Percentiles rank a stretch among this genome's conserved stretches.
These are phyloP conservation scores for Botia almorhae DNA, from an alignment of 2,797 vertebrate genomes.

Conservation along the genomic window DNA sequence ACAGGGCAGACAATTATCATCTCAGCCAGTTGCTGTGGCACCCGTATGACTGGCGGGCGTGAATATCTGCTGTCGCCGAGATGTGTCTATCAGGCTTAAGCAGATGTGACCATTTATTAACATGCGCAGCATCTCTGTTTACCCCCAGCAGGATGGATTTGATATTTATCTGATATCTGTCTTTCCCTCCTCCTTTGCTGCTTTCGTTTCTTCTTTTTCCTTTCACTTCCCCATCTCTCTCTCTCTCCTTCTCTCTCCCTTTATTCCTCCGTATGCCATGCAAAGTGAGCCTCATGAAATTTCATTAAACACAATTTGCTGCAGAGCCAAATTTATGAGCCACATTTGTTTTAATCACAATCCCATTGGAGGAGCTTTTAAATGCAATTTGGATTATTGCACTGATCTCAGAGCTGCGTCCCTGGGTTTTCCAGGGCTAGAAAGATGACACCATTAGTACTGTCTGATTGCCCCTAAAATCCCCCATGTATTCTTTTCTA, in stretches of 20 bases:
- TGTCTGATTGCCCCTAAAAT: constrained; percentile 55
- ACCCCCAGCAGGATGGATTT: constrained; percentile 93
- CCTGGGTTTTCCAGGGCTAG: constrained; percentile 56
- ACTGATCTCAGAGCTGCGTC: constrained; percentile 70
- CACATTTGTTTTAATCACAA: constrained; percentile 87
- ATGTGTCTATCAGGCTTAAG: constrained; percentile 84
- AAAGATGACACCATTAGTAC: constrained; percentile 63
- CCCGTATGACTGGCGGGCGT: constrained; percentile 56
- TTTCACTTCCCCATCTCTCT: constrained; percentile 19
- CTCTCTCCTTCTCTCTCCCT: constrained; percentile 18
- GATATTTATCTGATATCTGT: constrained; percentile 91
- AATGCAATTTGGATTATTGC: constrained; percentile 82
- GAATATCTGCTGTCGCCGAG: constrained; percentile 68
- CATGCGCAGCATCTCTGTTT: constrained; percentile 91
- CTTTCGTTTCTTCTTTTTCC: constrained; percentile 55
- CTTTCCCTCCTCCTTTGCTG: constrained; percentile 15
- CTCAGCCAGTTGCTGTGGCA: constrained; percentile 51
- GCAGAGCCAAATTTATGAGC: constrained; percentile 83
- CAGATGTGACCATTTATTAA: constrained; percentile 99
- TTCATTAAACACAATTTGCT: constrained; percentile 94
- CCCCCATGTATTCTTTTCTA: constrained; percentile 10
- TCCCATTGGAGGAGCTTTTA: constrained; percentile 79
- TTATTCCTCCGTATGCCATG: constrained; percentile 71
- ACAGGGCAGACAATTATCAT: constrained; percentile 58
- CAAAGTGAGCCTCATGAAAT: constrained; percentile 97